Evolutionary conservation across 1,140 invertebrate species (phyloP).

Genomic region (Tetraneura akinire): DNA sequence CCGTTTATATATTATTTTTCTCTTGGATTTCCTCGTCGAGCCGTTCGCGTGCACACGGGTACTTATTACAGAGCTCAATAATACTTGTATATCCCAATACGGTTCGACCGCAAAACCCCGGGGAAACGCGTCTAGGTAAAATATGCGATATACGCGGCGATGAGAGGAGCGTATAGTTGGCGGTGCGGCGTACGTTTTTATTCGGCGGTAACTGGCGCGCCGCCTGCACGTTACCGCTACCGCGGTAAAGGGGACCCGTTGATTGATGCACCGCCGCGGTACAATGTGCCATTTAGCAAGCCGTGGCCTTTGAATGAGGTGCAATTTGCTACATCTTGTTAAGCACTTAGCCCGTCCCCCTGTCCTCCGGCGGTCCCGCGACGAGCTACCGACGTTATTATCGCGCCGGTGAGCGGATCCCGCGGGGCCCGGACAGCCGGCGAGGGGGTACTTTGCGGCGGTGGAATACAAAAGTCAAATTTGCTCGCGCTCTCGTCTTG

Average conservation of each 20-base stretch:
- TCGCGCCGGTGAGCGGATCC: conserved; percentile 41
- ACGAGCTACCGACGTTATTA: conserved; percentile 27
- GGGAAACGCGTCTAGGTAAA: not conserved
- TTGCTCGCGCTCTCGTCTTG: conserved; percentile 16
- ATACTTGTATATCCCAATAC: not conserved
- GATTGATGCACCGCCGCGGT: conserved; percentile 43
- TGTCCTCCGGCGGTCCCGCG: not conserved
- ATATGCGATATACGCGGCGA: not conserved
- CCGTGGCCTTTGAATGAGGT: conserved; percentile 50
- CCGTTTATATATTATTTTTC: too few species aligned
- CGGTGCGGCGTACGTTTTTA: not conserved
- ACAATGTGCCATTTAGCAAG: conserved; percentile 50
- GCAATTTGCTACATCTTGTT: conserved; percentile 52
- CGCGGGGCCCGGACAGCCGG: conserved; percentile 9
- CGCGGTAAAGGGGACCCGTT: conserved; percentile 29
- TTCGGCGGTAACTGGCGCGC: conserved; percentile 14
- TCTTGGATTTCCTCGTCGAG: too few species aligned
- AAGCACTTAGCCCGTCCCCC: conserved; percentile 46
- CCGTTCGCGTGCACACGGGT: too few species aligned
- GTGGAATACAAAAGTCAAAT: conserved; percentile 47
- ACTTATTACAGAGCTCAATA: too few species aligned
- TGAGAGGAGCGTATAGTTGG: not conserved
- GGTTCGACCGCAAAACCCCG: not conserved
- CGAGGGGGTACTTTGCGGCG: conserved; percentile 36
- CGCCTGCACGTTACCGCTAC: too few species aligned